These are phyloP conservation scores for Colletes latitarsis DNA, from an alignment of 1,140 invertebrate genomes.

Conservation along the genomic window DNA sequence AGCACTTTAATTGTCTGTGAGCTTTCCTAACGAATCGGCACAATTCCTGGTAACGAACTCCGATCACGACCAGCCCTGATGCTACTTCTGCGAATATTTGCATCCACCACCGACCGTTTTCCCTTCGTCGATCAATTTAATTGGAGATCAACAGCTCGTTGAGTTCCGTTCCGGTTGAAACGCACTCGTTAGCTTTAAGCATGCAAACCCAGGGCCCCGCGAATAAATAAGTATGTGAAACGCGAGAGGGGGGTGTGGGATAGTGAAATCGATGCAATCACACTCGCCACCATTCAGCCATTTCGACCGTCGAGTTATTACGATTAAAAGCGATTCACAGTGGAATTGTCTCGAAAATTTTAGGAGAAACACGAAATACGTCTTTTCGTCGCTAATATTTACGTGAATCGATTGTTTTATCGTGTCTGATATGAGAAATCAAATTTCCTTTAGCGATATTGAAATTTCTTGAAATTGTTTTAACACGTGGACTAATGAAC, in stretches of 20 bases:
- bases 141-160: neutral
- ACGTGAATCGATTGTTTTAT: too few relatives aligned
- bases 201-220: neutral
- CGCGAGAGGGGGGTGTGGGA: neutral
- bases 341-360: too few relatives aligned
- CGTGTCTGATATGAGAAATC: too few relatives aligned
- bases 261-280: too few relatives aligned
- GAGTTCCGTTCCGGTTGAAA: neutral
- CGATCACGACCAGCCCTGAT: neutral
- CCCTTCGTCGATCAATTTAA: slow-evolving; percentile 6
- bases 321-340: too few relatives aligned
- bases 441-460: too few relatives aligned
- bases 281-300: too few relatives aligned
- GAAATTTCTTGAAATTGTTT: too few relatives aligned
- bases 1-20: slow-evolving; percentile 42
- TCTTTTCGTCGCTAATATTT: too few relatives aligned
- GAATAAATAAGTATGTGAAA: neutral
- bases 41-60: slow-evolving; percentile 45
- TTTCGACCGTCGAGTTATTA: too few relatives aligned
- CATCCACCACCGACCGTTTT: neutral
- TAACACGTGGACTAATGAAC: too few relatives aligned
- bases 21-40: slow-evolving; percentile 31
- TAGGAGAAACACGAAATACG: too few relatives aligned
- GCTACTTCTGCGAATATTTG: slow-evolving; percentile 16
- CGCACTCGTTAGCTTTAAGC: neutral